Evolutionary conservation across 37 sponge, comb jelly and placozoan species (phyloP), one percentile per base, ranked within the genome.

Genomic region (Eunapius fragilis): DNA sequence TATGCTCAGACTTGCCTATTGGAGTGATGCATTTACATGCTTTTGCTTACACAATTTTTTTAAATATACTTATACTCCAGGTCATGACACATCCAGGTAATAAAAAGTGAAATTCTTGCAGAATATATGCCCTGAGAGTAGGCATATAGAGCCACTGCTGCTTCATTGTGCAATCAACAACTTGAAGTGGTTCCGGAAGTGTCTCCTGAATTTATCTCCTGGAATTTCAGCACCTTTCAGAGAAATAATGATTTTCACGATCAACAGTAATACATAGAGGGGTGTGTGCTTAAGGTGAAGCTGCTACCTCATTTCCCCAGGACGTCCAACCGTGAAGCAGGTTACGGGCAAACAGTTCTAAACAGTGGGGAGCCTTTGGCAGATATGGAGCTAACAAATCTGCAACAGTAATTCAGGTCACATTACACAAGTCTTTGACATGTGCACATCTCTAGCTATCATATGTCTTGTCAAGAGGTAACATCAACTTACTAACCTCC

Each of bases 271-370:
- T 31, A 11, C 72, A 45, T n/a, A n/a, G n/a, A n/a, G n/a, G 47
- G 47, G 47, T 11, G 9, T 71, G 28, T 71, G 28, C 72, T 11
- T 71, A 71, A 3, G 10, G 4, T 9, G 7, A 11, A 7, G 78
- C 7, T 49, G 32, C n/a, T n/a, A 77, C 92, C 79, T 94, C 95
- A 84, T 94, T 91, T 37, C 95, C 95, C 95, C 95, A 94, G 0
- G 90, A 89, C 68, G 89, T 94, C 95, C 95, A 94, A 23, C 87
- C 86, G 34, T 92, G 89, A 48, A 82, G 72, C 25, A 94, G 75
- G 68, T 91, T 94, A 41, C 95, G 82, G 37, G 95, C 95, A 88
- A 94, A 94, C 69, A 94, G 22, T 71, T 94, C 95, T 37, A 94
- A 68, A 23, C 88, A 79, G 9, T 71, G 67, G 19, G 70, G 14